Evolutionary conservation across 1,140 invertebrate species (phyloP).

Genomic region (Hylyphantes graminicola): DNA sequence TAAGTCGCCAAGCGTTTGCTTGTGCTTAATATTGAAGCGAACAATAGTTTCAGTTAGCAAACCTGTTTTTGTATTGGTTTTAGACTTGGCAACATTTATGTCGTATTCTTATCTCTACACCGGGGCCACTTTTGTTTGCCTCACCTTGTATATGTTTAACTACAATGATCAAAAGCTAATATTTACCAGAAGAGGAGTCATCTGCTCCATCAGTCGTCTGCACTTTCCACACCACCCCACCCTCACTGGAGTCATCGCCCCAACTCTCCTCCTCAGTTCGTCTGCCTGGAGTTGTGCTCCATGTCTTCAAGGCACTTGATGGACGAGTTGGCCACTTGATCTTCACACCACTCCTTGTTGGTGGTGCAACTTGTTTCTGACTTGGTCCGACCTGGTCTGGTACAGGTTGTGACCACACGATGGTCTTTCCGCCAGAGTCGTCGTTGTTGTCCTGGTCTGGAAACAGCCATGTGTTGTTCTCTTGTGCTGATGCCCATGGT

Average conservation of each 20-base stretch:
- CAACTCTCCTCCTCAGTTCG: conserved; percentile 44
- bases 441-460: conserved; percentile 16
- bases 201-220: not conserved
- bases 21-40: no score
- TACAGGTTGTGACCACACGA: conserved; percentile 34
- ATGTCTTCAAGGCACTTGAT: not conserved
- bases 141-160: not conserved
- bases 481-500: conserved; percentile 16
- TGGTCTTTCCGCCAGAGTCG: not conserved
- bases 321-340: conserved; percentile 46
- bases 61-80: no score
- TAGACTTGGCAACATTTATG: no score
- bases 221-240: conserved; percentile 43
- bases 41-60: no score
- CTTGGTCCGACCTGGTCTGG: not conserved
- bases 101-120: no score
- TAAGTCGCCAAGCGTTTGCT: no score
- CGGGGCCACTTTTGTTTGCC: no score
- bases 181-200: not conserved
- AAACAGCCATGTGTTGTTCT: conserved; percentile 30
- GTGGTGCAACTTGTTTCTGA: not conserved
- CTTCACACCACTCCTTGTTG: not conserved
- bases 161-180: not conserved
- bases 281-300: conserved; percentile 18
- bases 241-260: conserved; percentile 40